Conservation (phyloP, 2,888 invertebrate genomes). For the Papilio gigon region DNA sequence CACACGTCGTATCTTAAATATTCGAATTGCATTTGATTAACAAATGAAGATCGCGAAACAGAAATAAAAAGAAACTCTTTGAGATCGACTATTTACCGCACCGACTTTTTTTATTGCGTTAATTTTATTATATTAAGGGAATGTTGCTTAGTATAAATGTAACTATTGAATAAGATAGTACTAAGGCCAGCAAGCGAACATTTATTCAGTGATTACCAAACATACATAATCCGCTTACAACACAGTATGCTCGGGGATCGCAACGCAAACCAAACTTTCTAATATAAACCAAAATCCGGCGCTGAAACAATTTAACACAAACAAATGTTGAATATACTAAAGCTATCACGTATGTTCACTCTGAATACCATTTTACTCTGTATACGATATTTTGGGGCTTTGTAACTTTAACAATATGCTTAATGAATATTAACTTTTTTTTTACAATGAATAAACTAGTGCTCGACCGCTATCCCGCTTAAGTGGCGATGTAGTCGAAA, state of each 20-base stretch:
- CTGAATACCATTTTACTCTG: not conserved
- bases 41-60: slow-evolving; percentile 21
- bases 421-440: not conserved
- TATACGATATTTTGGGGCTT: not conserved
- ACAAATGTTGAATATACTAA: slow-evolving; percentile 15
- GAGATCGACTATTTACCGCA: too few relatives aligned
- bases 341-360: not conserved
- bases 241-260: slow-evolving; percentile 14
- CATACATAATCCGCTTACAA: slow-evolving; percentile 26
- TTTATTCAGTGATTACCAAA: slow-evolving; percentile 14
- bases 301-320: slow-evolving; percentile 31
- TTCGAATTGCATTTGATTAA: slow-evolving; percentile 27
- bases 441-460: too few relatives aligned
- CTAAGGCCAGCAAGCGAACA: not conserved
- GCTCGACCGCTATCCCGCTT: too few relatives aligned
- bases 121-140: too few relatives aligned
- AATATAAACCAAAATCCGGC: slow-evolving; percentile 22
- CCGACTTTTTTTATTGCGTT: too few relatives aligned
- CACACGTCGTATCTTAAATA: slow-evolving; percentile 19
- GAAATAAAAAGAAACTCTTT: too few relatives aligned
- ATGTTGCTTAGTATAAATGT: too few relatives aligned
- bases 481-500: too few relatives aligned
- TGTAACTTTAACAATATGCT: not conserved
- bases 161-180: not conserved
- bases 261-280: slow-evolving; percentile 12